Evolutionary conservation across 2,797 vertebrate genomes (phyloP), one percentile per base, ranked within the genome.

Genomic region (Onychomys leucogaster): DNA sequence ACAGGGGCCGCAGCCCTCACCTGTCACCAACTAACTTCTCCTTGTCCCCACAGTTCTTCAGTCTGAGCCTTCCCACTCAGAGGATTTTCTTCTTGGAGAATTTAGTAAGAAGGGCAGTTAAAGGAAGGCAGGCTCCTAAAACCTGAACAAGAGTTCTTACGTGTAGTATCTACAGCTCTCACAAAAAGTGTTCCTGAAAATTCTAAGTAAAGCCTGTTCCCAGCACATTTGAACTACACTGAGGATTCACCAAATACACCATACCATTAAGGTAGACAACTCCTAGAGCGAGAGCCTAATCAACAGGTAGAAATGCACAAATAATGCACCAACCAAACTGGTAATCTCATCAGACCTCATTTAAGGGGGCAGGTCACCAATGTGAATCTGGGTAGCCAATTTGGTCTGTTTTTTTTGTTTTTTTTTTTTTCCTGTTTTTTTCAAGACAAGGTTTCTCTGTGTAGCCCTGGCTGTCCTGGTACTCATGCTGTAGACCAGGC

Each of bases 161-260:
- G 69, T 94, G 85, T 65, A 29, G 85, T 69, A 89, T 61, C 29
- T 93, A 59, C 3, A 86, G 11, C 19, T 94, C 87, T 77, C 87
- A 90, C 3, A 61, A 55, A 95, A 80, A 19, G 3, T 17, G 49
- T 41, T 95, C 52, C 84, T 82, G 69, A 25, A 73, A 71, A 71
- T 25, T 52, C 49, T 67, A 57, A 91, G 69, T 49, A 94, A 94
- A 11, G 46, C 32, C 59, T 81, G 17, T 69, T 6, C 55, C 11
- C 83, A 71, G 65, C 37, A 96, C 34, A 76, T 95, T 95, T 95
- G 80, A 96, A 49, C 17, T 11, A 95, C 52, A 91, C 46, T 49
- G 19, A 85, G 34, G 84, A 88, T 73, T 43, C 3, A 71, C 29
- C 41, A 89, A 91, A 90, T 16, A 75, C 73, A 95, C 7, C 63